Evolutionary conservation across 2,113 vertebrate genomes (phyloP).

Genomic region (Ptychochromis oligacanthus): DNA sequence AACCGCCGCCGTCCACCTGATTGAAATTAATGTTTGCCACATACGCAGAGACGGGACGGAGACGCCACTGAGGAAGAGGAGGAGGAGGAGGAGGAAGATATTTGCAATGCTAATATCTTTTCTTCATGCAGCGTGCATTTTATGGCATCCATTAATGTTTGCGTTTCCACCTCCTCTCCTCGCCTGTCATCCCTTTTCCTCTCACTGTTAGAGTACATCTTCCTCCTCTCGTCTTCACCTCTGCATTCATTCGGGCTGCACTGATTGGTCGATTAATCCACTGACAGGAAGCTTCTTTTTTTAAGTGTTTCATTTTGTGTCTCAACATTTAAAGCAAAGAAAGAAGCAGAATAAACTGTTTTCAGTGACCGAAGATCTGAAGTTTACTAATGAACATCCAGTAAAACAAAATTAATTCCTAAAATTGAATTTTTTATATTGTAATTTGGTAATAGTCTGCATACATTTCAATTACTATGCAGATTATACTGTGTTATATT

Average conservation of each 20-base stretch:
- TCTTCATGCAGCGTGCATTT: conserved; percentile 32
- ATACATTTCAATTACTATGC: too few species aligned
- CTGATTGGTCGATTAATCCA: background rate
- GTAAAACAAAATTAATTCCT: too few species aligned
- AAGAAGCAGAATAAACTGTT: too few species aligned
- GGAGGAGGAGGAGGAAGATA: background rate
- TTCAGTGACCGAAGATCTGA: too few species aligned
- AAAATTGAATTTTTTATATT: too few species aligned
- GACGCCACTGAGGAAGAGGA: background rate
- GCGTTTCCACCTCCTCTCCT: conserved; percentile 20
- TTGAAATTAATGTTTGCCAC: too few species aligned
- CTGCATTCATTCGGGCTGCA: background rate
- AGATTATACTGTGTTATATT: too few species aligned
- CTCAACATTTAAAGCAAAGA: too few species aligned
- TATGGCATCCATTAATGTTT: conserved; percentile 30
- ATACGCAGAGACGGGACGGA: background rate
- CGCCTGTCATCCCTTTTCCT: background rate
- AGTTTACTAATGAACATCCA: too few species aligned
- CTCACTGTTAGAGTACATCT: background rate
- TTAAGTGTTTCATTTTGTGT: too few species aligned
- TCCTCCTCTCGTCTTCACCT: background rate
- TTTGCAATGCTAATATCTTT: conserved; percentile 55
- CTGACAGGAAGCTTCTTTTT: background rate
- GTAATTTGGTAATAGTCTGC: too few species aligned
- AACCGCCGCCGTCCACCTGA: background rate